Evolutionary conservation across 2,888 invertebrate genomes (phyloP), one percentile per base, ranked within the genome.

Genomic region (Venusia cambrica): DNA sequence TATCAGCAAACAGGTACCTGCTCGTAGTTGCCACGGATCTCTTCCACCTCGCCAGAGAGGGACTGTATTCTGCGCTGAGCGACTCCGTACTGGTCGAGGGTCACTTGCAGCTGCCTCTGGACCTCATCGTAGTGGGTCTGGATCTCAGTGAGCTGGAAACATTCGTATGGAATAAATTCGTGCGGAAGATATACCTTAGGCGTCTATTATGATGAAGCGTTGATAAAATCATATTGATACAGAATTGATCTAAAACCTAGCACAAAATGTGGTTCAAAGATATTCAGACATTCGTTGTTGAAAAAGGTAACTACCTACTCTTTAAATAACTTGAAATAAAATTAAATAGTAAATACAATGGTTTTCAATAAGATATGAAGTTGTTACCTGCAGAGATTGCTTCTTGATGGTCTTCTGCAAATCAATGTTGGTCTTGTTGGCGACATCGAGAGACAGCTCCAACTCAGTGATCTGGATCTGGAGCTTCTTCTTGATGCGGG

Each of bases 401-500:
- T 96, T 97, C 93, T 98, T 98, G 90, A 97, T 94, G 70, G 96
- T 95, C 91, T 97, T 97, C 88, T 98, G 97, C 76, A 98, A 90
- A 76, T 97, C 97, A 72, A 98, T 93, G 90, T 98, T 98, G 89
- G 94, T 97, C 90, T 98, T 97, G 92, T 99, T 98, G 89, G 97
- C 96, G 61, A 97, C 96, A 88, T 98, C 98, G 84, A 99, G 92
- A 35, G 97, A 95, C 90, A 98, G 92, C 84, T 98, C 98, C 71
- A 98, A 89, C 84, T 98, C 98, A 63, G 97, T 97, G 87, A 98
- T 98, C 73, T 97, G 97, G 76, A 97, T 95, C 89, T 97, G 97
- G 78, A 97, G 90, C 94, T 98, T 98, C 97, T 98, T 98, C 94
- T 98, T 98, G 89, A 98, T 95, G 88, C 98, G 96, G 54, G 92